These are phyloP conservation scores for Clarias pachynema DNA, from an alignment of 2,797 vertebrate species.

Conservation along the genomic window DNA sequence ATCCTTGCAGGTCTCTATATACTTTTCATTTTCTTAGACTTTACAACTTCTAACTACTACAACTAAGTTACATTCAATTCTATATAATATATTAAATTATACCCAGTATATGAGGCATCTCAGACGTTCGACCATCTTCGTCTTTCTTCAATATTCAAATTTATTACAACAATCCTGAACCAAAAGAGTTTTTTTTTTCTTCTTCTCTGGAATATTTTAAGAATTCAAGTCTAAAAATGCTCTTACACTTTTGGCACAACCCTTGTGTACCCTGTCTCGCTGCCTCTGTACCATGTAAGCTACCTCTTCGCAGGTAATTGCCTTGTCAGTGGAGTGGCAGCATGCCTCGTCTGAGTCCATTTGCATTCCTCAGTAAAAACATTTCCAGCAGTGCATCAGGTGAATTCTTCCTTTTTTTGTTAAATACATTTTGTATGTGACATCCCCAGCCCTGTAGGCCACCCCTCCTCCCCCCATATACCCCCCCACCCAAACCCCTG, in stretches of 20 bases:
- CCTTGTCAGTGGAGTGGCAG: slow-evolving; percentile 40
- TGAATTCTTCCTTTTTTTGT: slow-evolving; percentile 60
- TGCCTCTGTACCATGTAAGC: slow-evolving; percentile 21
- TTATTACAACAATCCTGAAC: background rate
- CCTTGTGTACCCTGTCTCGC: background rate
- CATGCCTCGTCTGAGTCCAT: slow-evolving; percentile 47
- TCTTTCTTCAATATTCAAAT: background rate
- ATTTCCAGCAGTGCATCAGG: slow-evolving; percentile 52
- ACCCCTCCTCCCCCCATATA: slow-evolving; percentile 59
- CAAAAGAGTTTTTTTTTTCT: background rate
- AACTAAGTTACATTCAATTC: too few species aligned
- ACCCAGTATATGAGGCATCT: background rate
- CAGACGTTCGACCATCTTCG: background rate
- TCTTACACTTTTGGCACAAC: background rate
- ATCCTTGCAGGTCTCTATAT: background rate
- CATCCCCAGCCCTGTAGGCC: slow-evolving; percentile 67
- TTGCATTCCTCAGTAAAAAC: slow-evolving; percentile 51
- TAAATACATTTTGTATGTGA: slow-evolving; percentile 75
- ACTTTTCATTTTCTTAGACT: background rate
- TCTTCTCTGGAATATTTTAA: background rate
- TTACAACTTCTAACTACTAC: too few species aligned
- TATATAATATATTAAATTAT: too few species aligned
- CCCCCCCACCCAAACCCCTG: slow-evolving; percentile 66
- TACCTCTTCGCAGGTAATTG: slow-evolving; percentile 54
- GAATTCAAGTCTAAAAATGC: background rate